phyloP scores from a whole-genome alignment of 2,888 invertebrate species.

The Kuschelorhynchus macadamiae region DNA sequence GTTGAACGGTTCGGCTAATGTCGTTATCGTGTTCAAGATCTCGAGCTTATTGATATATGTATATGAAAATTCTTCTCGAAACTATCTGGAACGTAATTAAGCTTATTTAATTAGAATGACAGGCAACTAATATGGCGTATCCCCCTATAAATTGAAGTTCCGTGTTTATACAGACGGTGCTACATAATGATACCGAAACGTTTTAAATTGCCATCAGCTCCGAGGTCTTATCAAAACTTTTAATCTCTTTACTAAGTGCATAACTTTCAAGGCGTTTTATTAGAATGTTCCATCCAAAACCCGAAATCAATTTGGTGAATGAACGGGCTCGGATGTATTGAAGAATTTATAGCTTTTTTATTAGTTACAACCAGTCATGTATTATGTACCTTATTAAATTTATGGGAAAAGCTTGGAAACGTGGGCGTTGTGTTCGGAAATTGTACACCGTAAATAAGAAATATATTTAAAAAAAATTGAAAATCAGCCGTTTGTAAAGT shows the following conservation, averaged over 20 bases:
- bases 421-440: slow-evolving; percentile 27
- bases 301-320: slow-evolving; percentile 60
- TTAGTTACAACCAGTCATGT: slow-evolving; percentile 48
- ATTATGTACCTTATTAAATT: slow-evolving; percentile 48
- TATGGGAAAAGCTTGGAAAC: slow-evolving; percentile 26
- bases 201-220: slow-evolving; percentile 51
- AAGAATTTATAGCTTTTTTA: slow-evolving; percentile 56
- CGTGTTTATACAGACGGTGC: slow-evolving; percentile 60
- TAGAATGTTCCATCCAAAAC: slow-evolving; percentile 57
- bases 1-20: slow-evolving; percentile 52
- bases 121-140: slow-evolving; percentile 64
- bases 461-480: too few relatives aligned
- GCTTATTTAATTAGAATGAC: slow-evolving; percentile 68
- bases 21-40: slow-evolving; percentile 56
- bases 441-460: slow-evolving; percentile 26
- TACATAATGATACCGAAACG: slow-evolving; percentile 62
- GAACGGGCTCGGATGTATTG: slow-evolving; percentile 56
- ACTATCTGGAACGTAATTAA: slow-evolving; percentile 67
- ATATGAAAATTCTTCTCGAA: slow-evolving; percentile 62
- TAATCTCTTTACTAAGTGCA: slow-evolving; percentile 60
- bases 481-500: too few relatives aligned
- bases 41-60: slow-evolving; percentile 56
- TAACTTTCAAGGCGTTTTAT: slow-evolving; percentile 58
- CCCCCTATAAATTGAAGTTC: slow-evolving; percentile 68
- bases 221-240: slow-evolving; percentile 58